phyloP scores from a whole-genome alignment of 2,113 vertebrate species.

The Perca flavescens region DNA sequence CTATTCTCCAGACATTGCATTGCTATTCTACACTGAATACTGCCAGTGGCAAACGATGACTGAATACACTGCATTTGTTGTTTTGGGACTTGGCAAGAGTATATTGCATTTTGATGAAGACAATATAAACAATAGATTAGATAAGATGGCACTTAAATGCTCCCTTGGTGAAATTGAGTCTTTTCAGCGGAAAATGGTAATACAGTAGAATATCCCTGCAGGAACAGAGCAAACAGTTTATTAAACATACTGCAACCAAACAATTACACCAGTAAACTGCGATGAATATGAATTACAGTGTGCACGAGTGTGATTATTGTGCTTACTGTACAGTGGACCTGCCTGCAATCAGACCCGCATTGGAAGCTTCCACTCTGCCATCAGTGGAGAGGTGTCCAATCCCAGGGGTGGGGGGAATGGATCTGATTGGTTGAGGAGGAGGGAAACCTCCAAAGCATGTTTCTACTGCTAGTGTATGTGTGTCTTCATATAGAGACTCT shows the following conservation, averaged over 20 bases:
- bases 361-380: slow-evolving; percentile 50
- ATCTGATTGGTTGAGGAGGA: slow-evolving; percentile 61
- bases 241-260: slow-evolving; percentile 45
- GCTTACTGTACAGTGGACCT: slow-evolving; percentile 33
- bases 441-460: slow-evolving; percentile 3
- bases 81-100: neutral
- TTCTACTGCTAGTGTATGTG: slow-evolving; percentile 13
- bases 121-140: slow-evolving; percentile 19
- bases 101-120: slow-evolving; percentile 10
- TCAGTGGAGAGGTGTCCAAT: slow-evolving; percentile 60
- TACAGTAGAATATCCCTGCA: slow-evolving; percentile 13
- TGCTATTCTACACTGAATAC: slow-evolving; percentile 8
- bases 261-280: slow-evolving; percentile 47
- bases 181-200: slow-evolving; percentile 23
- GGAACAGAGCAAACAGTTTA: slow-evolving; percentile 32
- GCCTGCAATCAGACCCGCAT: slow-evolving; percentile 55
- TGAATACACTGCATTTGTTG: slow-evolving; percentile 6
- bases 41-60: neutral
- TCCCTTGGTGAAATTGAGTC: slow-evolving; percentile 8
- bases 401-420: neutral
- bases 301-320: slow-evolving; percentile 40
- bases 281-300: slow-evolving; percentile 39
- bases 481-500: slow-evolving; percentile 12
- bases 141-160: slow-evolving; percentile 29
- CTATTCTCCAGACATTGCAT: neutral